A percentile compares a stretch with the other conserved stretches of the same genome.
phyloP scores from a whole-genome alignment of 2,113 vertebrate species.

The Setophaga kirtlandii region DNA sequence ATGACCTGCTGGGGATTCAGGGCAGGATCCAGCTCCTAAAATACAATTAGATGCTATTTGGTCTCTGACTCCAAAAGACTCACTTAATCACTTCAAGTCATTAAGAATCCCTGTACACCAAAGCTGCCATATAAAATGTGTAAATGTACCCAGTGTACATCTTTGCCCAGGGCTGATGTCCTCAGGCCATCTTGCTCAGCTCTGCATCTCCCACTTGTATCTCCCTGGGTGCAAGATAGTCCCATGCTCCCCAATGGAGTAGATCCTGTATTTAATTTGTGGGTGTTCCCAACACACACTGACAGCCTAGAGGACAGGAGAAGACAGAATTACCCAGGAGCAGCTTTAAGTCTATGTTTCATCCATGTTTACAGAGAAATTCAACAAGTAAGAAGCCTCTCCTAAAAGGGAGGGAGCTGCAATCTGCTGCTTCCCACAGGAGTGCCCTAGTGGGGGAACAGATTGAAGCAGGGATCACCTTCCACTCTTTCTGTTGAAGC shows the following conservation, averaged over 20 bases:
- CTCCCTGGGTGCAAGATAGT: neutral
- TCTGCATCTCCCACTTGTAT: neutral
- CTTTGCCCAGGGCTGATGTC: neutral
- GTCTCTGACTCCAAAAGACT: neutral
- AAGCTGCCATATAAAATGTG: neutral
- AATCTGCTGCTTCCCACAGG: neutral
- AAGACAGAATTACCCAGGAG: neutral
- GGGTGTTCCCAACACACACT: neutral
- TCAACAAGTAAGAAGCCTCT: neutral
- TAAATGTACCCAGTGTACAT: neutral
- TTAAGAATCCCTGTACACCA: neutral
- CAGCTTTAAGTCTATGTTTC: neutral
- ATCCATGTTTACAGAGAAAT: neutral
- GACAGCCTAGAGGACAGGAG: neutral
- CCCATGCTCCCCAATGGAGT: neutral
- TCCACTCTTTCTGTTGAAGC: neutral
- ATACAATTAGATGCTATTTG: neutral
- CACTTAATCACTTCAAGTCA: neutral
- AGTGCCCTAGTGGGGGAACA: neutral
- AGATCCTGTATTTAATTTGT: neutral
- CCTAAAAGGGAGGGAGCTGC: neutral
- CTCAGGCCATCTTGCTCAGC: neutral
- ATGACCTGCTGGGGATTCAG: neutral
- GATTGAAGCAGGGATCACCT: neutral
- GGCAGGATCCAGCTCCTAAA: neutral